Evolutionary conservation across 2,113 vertebrate species (phyloP).

Genomic region (Bombycilla garrulus): DNA sequence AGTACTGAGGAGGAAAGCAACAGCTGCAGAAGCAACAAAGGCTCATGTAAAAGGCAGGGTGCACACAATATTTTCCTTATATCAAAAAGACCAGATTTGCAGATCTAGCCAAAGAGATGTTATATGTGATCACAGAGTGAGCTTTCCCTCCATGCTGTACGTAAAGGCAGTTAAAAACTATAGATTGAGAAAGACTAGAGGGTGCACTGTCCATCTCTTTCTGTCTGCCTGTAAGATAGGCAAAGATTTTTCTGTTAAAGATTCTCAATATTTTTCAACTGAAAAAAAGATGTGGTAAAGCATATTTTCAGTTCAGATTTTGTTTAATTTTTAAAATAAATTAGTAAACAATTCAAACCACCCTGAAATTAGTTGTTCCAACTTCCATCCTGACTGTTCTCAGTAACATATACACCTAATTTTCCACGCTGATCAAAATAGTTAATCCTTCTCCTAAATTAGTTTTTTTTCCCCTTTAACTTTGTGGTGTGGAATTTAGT

Average conservation of each 20-base stretch:
- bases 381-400: conserved; percentile 29
- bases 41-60: neutral
- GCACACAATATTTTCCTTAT: neutral
- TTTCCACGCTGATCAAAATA: conserved; percentile 75
- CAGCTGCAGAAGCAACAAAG: neutral
- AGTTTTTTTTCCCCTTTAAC: conserved; percentile 69
- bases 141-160: neutral
- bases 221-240: neutral
- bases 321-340: conserved; percentile 46
- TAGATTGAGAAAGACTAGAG: neutral
- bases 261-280: neutral
- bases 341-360: conserved; percentile 11
- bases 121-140: neutral
- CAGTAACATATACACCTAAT: conserved; percentile 66
- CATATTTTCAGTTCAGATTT: neutral
- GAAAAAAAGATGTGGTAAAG: neutral
- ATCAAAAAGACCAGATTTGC: neutral
- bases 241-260: neutral
- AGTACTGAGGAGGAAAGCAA: neutral
- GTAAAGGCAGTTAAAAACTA: neutral
- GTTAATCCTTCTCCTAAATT: conserved; percentile 83
- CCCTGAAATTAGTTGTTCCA: conserved; percentile 47
- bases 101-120: neutral
- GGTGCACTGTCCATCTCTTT: neutral
- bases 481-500: conserved; percentile 82